A percentile compares a stretch with the other conserved stretches of the same genome.
phyloP scores from a whole-genome alignment of 1,140 invertebrate genomes.

The Centruroides sculpturatus region DNA sequence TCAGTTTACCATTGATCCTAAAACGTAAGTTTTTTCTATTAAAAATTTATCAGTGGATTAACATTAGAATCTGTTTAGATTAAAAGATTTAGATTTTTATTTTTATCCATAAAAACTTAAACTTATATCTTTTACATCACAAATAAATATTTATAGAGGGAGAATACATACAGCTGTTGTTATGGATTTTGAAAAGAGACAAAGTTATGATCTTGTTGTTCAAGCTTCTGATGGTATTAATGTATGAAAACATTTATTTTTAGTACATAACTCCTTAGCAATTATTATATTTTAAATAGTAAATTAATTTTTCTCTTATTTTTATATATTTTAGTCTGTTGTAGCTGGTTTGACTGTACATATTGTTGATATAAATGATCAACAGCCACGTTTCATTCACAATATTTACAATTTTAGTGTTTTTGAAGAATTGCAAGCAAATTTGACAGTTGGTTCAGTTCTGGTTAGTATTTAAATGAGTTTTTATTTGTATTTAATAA shows the following conservation, averaged over 20 bases:
- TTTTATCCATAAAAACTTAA: too few species aligned
- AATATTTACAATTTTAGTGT: constrained; percentile 28
- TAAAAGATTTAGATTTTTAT: too few species aligned
- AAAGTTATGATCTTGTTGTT: constrained; percentile 21
- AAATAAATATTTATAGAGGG: constrained; percentile 9
- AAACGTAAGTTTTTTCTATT: constrained; percentile 10
- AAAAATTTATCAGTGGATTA: too few species aligned
- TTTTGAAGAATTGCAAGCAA: constrained; percentile 21
- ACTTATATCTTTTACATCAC: too few species aligned
- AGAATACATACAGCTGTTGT: constrained; percentile 20
- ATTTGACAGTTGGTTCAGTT: constrained; percentile 20
- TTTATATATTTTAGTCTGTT: constrained; percentile 17
- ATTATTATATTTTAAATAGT: background rate
- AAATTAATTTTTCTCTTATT: background rate
- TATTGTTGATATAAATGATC: constrained; percentile 34
- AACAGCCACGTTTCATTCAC: constrained; percentile 28
- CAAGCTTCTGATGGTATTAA: constrained; percentile 24
- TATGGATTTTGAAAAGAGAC: constrained; percentile 22
- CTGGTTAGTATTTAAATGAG: background rate
- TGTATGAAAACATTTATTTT: constrained; percentile 9
- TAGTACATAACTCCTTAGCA: background rate
- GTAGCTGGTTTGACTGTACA: constrained; percentile 27
- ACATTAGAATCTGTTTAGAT: too few species aligned
- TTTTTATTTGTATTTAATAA: too few species aligned
- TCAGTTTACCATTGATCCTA: constrained; percentile 20